These are phyloP conservation scores for Gambusia yucatana DNA, from an alignment of 2,797 vertebrate genomes.

Conservation along the genomic window DNA sequence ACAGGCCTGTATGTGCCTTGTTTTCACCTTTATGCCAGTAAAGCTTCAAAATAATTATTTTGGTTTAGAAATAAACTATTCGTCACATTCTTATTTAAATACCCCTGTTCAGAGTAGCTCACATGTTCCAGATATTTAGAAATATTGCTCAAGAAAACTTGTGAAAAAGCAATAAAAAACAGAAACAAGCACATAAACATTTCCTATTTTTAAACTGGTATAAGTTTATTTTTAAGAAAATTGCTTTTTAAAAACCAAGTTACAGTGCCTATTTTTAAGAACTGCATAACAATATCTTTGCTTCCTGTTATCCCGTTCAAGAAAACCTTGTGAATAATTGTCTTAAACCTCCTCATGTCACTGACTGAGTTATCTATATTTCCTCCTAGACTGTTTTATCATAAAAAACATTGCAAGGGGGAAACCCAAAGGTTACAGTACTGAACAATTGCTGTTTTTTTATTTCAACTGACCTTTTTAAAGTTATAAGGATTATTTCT, in stretches of 20 bases:
- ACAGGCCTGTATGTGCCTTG: constrained; percentile 29
- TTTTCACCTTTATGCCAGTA: constrained; percentile 14
- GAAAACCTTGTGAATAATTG: background rate
- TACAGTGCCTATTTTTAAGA: background rate
- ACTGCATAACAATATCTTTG: background rate
- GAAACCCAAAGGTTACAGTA: background rate
- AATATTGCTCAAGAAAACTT: background rate
- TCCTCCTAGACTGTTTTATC: background rate
- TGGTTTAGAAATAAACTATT: constrained; percentile 17
- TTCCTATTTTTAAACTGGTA: background rate
- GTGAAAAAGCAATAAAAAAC: background rate
- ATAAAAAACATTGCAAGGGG: background rate
- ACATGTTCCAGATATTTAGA: constrained; percentile 28
- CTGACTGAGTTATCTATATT: background rate
- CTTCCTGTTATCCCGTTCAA: background rate
- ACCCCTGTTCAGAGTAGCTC: constrained; percentile 8
- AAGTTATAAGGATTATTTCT: background rate
- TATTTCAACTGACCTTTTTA: no score
- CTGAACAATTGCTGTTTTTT: background rate
- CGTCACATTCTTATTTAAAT: constrained; percentile 21
- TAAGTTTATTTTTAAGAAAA: background rate
- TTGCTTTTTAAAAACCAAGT: background rate
- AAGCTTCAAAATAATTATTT: constrained; percentile 48
- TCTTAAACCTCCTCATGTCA: background rate
- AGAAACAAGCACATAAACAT: constrained; percentile 1